These are phyloP conservation scores for Bellardia pandia DNA, from an alignment of 2,888 invertebrate species.

Conservation along the genomic window DNA sequence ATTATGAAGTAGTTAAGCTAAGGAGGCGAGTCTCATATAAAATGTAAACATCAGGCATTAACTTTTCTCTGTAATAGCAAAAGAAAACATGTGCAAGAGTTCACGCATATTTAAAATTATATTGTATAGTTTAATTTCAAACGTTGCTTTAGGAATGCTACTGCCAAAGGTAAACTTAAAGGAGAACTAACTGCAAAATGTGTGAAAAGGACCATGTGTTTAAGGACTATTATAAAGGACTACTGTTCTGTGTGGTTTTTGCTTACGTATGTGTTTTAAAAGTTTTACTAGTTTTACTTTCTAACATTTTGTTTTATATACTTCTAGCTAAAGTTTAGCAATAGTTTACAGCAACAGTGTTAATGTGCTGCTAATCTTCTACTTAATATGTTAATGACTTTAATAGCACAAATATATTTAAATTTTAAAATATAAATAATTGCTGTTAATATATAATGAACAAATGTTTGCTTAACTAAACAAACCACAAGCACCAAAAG, in stretches of 20 bases:
- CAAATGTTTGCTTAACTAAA: too few relatives aligned
- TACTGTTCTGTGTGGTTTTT: not conserved
- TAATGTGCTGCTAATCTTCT: conserved; percentile 74
- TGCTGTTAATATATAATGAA: too few relatives aligned
- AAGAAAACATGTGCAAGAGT: conserved; percentile 58
- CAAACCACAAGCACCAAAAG: too few relatives aligned
- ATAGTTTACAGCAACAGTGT: conserved; percentile 27
- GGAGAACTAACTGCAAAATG: not conserved
- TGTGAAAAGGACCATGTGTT: not conserved
- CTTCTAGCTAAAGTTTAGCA: not conserved
- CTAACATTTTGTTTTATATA: not conserved
- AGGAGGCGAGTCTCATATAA: conserved; percentile 43
- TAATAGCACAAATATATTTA: conserved; percentile 74
- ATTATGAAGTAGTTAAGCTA: conserved; percentile 3
- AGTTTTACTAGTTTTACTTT: not conserved
- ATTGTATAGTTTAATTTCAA: conserved; percentile 5
- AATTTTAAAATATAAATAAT: not conserved
- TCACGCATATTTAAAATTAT: conserved; percentile 67
- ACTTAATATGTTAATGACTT: conserved; percentile 78
- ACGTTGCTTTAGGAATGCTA: not conserved
- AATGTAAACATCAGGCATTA: conserved; percentile 65
- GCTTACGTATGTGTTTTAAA: not conserved
- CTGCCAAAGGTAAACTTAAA: too few relatives aligned
- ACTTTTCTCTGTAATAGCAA: conserved; percentile 17
- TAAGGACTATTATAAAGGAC: not conserved